phyloP scores from a whole-genome alignment of 2,797 vertebrate genomes.

The Amblyopsis hoosieri region DNA sequence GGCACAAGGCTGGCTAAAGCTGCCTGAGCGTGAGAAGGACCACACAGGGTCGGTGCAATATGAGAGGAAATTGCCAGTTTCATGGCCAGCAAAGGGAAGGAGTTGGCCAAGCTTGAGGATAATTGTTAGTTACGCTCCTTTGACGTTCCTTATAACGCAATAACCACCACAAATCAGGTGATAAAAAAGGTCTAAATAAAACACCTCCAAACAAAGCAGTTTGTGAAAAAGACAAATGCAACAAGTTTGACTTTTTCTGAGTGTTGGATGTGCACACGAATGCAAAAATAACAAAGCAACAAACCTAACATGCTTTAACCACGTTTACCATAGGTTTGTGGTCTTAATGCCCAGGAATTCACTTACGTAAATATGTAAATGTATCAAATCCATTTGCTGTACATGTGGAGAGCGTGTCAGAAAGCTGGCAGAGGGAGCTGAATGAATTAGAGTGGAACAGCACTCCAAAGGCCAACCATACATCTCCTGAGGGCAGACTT shows the following conservation, averaged over 20 bases:
- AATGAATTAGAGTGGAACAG: constrained; percentile 62
- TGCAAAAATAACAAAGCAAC: too few relatives aligned
- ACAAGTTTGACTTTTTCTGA: constrained; percentile 29
- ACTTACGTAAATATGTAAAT: constrained; percentile 78
- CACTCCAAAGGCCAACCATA: constrained; percentile 49
- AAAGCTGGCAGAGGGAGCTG: constrained; percentile 45
- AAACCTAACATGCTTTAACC: constrained; percentile 62
- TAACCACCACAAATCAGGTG: too few relatives aligned
- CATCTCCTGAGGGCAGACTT: constrained; percentile 48
- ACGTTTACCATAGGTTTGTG: constrained; percentile 64
- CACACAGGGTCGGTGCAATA: background rate
- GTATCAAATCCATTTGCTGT: constrained; percentile 72
- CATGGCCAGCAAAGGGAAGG: background rate
- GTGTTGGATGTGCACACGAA: too few relatives aligned
- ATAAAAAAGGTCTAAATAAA: constrained; percentile 20
- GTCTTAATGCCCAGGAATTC: constrained; percentile 65
- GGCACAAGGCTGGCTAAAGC: background rate
- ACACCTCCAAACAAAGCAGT: constrained; percentile 23
- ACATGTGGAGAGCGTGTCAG: constrained; percentile 66
- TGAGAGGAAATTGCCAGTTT: background rate
- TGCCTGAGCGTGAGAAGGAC: background rate
- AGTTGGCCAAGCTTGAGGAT: background rate
- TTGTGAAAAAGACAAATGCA: constrained; percentile 44
- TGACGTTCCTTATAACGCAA: too few relatives aligned
- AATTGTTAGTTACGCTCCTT: too few relatives aligned